Evolutionary conservation across 1,140 invertebrate species (phyloP).

Genomic region (Tetranychus urticae): DNA sequence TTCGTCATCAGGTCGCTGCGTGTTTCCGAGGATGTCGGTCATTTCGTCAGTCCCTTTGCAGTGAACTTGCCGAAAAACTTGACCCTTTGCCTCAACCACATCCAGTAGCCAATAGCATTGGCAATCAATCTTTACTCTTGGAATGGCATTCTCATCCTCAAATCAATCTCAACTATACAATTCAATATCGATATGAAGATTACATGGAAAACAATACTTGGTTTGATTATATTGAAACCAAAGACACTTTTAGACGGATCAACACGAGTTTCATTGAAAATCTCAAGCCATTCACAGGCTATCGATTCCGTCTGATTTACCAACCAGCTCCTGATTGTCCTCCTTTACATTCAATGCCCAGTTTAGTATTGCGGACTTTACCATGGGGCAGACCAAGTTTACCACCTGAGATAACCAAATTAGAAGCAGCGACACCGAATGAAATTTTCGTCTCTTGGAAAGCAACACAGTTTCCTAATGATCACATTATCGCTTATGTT

Average conservation of each 20-base stretch:
- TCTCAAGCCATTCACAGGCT: constrained; percentile 63
- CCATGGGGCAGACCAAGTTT: constrained; percentile 8
- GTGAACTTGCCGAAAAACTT: not conserved
- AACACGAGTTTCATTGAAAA: constrained; percentile 20
- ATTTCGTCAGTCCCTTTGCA: not conserved
- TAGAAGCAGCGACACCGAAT: constrained; percentile 52
- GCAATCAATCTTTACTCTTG: not conserved
- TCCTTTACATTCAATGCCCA: not conserved
- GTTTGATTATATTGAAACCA: not conserved
- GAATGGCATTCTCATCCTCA: not conserved
- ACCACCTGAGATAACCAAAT: constrained; percentile 32
- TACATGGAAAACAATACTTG: not conserved
- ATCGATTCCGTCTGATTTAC: constrained; percentile 59
- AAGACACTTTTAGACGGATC: too few species aligned
- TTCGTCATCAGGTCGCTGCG: not conserved
- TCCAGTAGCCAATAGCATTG: not conserved
- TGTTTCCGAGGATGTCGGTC: not conserved
- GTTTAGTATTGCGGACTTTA: not conserved
- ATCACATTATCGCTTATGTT: constrained; percentile 58
- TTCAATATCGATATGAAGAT: not conserved
- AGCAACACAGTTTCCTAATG: constrained; percentile 59
- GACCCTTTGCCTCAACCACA: not conserved
- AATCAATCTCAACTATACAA: not conserved
- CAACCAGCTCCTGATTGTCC: constrained; percentile 26
- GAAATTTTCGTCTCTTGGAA: constrained; percentile 64